A percentile compares a stretch with the other conserved stretches of the same genome.
These are phyloP conservation scores for Corythornis vintsioides DNA, from an alignment of 2,113 vertebrate genomes.

Conservation along the genomic window DNA sequence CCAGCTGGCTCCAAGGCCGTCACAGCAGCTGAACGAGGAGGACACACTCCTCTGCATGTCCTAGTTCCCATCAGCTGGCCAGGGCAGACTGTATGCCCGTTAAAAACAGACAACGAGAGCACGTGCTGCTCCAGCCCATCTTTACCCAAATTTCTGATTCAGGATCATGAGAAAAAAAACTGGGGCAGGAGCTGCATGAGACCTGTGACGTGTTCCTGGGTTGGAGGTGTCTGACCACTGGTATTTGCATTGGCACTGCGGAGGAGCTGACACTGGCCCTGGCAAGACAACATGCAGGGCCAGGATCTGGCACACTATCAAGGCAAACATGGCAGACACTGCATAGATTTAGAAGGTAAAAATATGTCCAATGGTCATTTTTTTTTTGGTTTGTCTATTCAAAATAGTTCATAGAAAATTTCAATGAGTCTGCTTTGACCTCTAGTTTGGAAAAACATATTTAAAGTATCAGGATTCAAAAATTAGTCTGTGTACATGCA, in stretches of 20 bases:
- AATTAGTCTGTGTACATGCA: not conserved
- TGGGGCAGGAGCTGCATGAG: not conserved
- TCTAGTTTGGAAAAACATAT: not conserved
- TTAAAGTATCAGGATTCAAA: not conserved
- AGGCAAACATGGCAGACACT: not conserved
- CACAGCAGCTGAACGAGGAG: constrained; percentile 10
- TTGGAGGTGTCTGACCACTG: not conserved
- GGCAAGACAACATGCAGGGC: fast-evolving
- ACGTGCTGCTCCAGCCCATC: not conserved
- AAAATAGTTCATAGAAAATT: not conserved
- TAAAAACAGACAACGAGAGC: not conserved
- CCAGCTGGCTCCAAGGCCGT: not conserved
- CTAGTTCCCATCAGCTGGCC: constrained; percentile 53
- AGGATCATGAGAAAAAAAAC: not conserved
- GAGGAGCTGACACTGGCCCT: fast-evolving
- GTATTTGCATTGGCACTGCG: not conserved
- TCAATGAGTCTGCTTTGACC: not conserved
- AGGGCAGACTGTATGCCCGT: not conserved
- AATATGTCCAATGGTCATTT: not conserved
- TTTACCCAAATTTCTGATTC: not conserved
- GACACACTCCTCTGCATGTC: not conserved
- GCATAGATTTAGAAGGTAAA: not conserved
- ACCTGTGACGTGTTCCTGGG: fast-evolving
- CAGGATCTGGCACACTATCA: fast-evolving
- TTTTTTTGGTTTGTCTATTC: not conserved